Evolutionary conservation across 1,140 invertebrate genomes (phyloP).

Genomic region (Pygmarrhopalites habei): DNA sequence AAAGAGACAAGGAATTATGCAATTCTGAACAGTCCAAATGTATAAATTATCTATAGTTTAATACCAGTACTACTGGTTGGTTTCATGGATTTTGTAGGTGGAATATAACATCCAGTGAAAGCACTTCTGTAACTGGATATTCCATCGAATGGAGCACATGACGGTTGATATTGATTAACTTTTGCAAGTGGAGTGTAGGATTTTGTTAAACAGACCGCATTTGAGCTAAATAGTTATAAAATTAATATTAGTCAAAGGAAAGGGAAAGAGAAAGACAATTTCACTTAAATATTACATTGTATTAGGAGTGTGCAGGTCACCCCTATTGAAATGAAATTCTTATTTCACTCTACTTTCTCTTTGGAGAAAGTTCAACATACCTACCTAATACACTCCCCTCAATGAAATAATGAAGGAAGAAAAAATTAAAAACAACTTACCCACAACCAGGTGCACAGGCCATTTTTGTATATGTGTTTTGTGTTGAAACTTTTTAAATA

Average conservation of each 20-base stretch:
- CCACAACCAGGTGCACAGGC: background rate
- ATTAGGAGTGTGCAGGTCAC: background rate
- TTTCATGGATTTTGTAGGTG: conserved; percentile 10
- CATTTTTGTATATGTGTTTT: too few species aligned
- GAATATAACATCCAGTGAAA: conserved; percentile 7
- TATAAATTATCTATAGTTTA: too few species aligned
- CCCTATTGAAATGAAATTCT: background rate
- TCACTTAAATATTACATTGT: background rate
- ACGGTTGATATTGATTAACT: background rate
- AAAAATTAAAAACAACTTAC: background rate
- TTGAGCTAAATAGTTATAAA: background rate
- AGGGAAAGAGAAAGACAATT: too few species aligned
- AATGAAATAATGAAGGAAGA: background rate
- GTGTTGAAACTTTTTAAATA: too few species aligned
- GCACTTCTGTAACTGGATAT: conserved; percentile 14
- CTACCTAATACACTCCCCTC: background rate
- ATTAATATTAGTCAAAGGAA: too few species aligned
- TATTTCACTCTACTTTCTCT: background rate
- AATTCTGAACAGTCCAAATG: too few species aligned
- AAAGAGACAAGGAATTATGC: too few species aligned
- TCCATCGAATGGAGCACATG: conserved; percentile 15
- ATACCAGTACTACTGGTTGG: too few species aligned
- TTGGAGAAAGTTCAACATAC: background rate
- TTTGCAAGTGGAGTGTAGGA: background rate
- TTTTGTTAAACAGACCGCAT: conserved; percentile 7